phyloP scores from a whole-genome alignment of 1,140 invertebrate genomes.

The Artemia franciscana region DNA sequence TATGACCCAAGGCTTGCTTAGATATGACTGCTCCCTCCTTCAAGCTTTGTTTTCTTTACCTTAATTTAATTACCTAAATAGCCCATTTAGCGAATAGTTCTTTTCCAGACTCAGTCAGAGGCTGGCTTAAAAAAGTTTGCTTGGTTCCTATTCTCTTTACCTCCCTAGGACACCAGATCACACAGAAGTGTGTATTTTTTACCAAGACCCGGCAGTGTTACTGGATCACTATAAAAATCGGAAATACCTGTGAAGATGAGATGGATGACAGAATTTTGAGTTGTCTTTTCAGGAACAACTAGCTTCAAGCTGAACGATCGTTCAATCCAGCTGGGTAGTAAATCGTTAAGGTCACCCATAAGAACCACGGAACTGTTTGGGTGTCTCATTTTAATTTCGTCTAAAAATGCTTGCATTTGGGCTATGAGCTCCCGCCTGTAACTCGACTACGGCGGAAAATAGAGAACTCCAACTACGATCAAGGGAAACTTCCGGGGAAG shows the following conservation, averaged over 20 bases:
- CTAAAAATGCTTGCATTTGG: not conserved
- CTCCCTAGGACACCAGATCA: not conserved
- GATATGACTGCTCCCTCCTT: no score
- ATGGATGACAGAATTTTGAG: not conserved
- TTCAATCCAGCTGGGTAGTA: not conserved
- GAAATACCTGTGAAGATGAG: not conserved
- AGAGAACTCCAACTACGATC: not conserved
- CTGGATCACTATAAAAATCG: not conserved
- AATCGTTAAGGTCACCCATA: not conserved
- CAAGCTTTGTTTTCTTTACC: no score
- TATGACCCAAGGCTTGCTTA: no score
- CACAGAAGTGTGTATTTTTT: not conserved
- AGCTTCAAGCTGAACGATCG: not conserved
- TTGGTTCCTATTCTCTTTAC: not conserved
- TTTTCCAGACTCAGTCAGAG: not conserved
- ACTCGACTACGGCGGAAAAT: not conserved
- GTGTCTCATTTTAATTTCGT: not conserved
- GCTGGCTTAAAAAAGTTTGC: not conserved
- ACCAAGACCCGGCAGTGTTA: not conserved
- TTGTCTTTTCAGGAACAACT: not conserved
- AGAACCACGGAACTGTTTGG: not conserved
- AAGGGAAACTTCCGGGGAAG: not conserved
- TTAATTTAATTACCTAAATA: not conserved
- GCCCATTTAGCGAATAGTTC: not conserved
- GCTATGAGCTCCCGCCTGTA: not conserved